Evolutionary conservation across 2,797 vertebrate genomes (phyloP), one percentile per base, ranked within the genome.

Genomic region (Chanos chanos): DNA sequence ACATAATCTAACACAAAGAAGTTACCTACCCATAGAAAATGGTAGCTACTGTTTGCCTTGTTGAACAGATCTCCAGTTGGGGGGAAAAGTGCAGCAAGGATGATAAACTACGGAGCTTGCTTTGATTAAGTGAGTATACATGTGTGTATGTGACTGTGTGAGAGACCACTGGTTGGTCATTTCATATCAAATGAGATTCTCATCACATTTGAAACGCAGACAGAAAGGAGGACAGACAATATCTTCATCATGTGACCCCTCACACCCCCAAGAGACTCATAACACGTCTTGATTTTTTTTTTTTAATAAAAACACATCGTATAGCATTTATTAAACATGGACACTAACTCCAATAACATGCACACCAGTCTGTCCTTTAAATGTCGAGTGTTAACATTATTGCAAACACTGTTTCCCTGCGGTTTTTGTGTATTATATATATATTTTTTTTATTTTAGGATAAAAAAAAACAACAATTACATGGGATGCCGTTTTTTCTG

Each of bases 401-500:
- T 89, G 89, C 91, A 93, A 91, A 91, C 87, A 88, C 92, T 84
- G 82, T 85, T 90, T 94, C 88, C 89, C 89, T 89, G 91, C 80
- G 47, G 86, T 87, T 83, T n/a, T 83, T 81, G 86, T 89, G 87
- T 90, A 88, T 93, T 85, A 89, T 92, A 92, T 87, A n/a, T n/a
- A 89, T 91, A 62, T 45, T 89, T 72, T 90, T 89, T 92, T 92
- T 92, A 92, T 89, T 87, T 89, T 88, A 88, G 85, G 83, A 89
- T 89, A 89, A 88, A 90, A 88, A 81, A 70, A 72, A 75, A 81
- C 75, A 82, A 91, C 89, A 91, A 90, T 88, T 90, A 91, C 89
- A 91, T 88, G 85, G 85, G 89, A 89, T 88, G 85, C 87, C 87
- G 85, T 87, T 68, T 87, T 85, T 89, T 90, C 89, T 90, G 89